phyloP scores from a whole-genome alignment of 1,140 invertebrate species.

The Cylas formicarius region DNA sequence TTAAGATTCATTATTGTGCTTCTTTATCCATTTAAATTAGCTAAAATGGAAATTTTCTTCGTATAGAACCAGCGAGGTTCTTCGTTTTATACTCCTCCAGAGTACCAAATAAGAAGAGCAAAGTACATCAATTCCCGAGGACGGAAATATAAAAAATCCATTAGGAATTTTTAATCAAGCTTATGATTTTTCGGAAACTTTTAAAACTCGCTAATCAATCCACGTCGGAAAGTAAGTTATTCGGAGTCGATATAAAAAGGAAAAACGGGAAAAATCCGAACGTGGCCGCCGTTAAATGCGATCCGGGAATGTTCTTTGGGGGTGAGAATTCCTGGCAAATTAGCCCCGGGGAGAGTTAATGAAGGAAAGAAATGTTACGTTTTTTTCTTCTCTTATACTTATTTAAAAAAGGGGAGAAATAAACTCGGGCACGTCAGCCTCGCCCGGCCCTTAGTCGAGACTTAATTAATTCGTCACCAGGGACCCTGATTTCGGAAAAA shows the following conservation, averaged over 20 bases:
- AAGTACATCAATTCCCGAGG: no score
- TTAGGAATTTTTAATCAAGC: slow-evolving; percentile 31
- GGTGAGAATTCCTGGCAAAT: slow-evolving; percentile 40
- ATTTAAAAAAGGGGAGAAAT: slow-evolving; percentile 34
- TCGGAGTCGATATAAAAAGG: slow-evolving; percentile 13
- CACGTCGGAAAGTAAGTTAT: slow-evolving; percentile 18
- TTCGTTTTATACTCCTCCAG: no score
- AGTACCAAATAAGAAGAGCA: no score
- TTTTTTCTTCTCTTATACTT: slow-evolving; percentile 37
- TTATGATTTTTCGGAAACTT: slow-evolving; percentile 19
- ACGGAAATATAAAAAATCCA: slow-evolving; percentile 19
- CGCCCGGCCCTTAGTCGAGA: no score
- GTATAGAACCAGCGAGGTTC: no score
- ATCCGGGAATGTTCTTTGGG: slow-evolving; percentile 38
- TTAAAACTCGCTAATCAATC: slow-evolving; percentile 29
- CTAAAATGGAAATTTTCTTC: no score
- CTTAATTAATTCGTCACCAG: slow-evolving; percentile 40
- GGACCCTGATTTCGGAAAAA: slow-evolving; percentile 31
- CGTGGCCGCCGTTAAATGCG: slow-evolving; percentile 33
- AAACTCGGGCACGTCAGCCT: slow-evolving; percentile 11
- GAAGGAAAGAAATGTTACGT: slow-evolving; percentile 40
- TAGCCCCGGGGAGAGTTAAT: slow-evolving; percentile 39
- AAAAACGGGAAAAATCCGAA: slow-evolving; percentile 29
- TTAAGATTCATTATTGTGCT: no score
- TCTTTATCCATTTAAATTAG: no score